Base-by-base conservation (phyloP, 2,888 invertebrate species). In the Caenorhabditis japonica region DNA sequence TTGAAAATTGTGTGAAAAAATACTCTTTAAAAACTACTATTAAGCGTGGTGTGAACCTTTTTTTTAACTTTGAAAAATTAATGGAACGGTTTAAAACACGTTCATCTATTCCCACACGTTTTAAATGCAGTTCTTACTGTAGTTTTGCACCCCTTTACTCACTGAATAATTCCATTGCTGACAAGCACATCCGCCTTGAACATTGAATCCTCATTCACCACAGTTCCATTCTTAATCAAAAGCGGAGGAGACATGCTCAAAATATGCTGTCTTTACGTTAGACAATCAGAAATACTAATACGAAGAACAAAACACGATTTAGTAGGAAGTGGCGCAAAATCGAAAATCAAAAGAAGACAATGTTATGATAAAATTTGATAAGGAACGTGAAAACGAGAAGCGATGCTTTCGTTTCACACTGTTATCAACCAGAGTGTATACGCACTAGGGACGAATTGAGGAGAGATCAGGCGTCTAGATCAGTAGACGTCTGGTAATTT, bases 171-270 rank as follows among this genome's bases (percentile, higher is more conserved):
- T 15, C 78, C 77, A 46, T 97, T 95, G 89, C 97, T 96, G 88
- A 99, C 92, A 90, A 95, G 96, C 66, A 99, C 92, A 88, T 99
- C 97, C 49, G 93, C 93, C 87, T 94, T 93, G 81, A 92, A 91
- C 88, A 94, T 93, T 69, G 90, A 90, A 89, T 97, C 95, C 84
- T 95, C 95, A 90, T 97, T 99, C 78, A 99, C 94, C 76, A 97
- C 92, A 88, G 93, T 92, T 1, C 97, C 99, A 90, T 94, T 94
- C 89, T 95, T 95, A 86, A 99, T 94, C 77, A 97, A 66, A 21
- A 84, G 43, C 33, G 56, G 56, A 13, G 66, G 58, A 25, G 66
- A 66, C 66, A 66, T 66, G 43, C 4, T 56, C 15, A 8, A 13
- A 25, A 19, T 17, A 53, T 38, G 5, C n/a, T n/a, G n/a, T n/a